Conservation (phyloP, 2,888 invertebrate genomes). For the Netelia fuscicornis region DNA sequence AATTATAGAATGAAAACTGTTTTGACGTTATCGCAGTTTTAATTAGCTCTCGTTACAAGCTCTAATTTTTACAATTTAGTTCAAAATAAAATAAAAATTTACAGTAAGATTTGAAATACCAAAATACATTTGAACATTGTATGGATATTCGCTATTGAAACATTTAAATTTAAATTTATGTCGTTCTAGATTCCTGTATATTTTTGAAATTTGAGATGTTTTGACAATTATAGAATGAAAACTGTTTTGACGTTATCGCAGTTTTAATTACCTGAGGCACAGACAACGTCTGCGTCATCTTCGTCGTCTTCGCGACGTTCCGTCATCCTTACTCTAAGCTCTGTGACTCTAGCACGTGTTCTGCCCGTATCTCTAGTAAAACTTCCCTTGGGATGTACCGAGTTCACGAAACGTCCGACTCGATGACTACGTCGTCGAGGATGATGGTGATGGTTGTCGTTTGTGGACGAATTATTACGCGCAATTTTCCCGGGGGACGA, state of each 20-base stretch:
- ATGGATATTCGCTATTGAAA: too few species aligned
- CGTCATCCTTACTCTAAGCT: conserved; percentile 79
- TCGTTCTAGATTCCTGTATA: neutral
- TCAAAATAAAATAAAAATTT: neutral
- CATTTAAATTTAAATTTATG: too few species aligned
- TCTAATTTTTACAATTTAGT: neutral
- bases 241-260: neutral
- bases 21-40: too few species aligned
- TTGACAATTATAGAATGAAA: neutral
- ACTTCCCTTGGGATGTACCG: conserved; percentile 73
- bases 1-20: neutral
- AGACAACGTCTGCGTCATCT: conserved; percentile 72
- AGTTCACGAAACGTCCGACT: conserved; percentile 70
- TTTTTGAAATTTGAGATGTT: neutral
- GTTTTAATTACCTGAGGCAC: conserved; percentile 68
- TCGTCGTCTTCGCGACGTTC: conserved; percentile 73
- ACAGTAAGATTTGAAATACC: neutral
- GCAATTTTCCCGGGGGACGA: conserved; percentile 63
- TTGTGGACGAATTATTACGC: conserved; percentile 52
- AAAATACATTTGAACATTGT: neutral
- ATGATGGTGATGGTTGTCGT: conserved; percentile 61
- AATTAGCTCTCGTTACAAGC: neutral
- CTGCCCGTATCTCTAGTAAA: conserved; percentile 47
- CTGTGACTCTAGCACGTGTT: conserved; percentile 73
- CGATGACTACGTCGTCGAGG: conserved; percentile 68